Conservation (phyloP, 2,113 vertebrate species). For the Caloenas nicobarica region DNA sequence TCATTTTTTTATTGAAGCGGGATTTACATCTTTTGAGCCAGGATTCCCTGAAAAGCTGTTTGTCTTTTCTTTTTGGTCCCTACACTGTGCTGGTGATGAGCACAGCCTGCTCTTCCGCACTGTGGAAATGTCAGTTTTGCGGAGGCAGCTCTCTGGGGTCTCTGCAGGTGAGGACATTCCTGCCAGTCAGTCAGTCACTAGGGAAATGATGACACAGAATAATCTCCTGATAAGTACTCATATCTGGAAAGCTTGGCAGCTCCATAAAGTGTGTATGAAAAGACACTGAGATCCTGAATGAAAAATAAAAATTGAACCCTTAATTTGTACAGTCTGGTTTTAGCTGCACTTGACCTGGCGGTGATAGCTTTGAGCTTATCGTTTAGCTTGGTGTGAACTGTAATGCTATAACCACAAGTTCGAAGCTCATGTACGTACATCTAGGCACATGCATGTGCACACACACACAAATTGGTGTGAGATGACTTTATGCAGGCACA, state of each 20-base stretch:
- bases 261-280: not conserved
- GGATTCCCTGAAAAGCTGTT: not conserved
- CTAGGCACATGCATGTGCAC: not conserved
- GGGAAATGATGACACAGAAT: not conserved
- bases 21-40: not conserved
- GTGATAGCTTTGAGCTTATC: not conserved
- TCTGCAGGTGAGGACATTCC: not conserved
- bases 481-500: not conserved
- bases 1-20: not conserved
- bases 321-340: not conserved
- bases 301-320: not conserved
- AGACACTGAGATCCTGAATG: not conserved
- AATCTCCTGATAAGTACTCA: not conserved
- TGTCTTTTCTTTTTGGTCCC: not conserved
- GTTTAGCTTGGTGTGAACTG: not conserved
- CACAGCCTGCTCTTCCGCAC: not conserved
- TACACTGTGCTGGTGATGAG: not conserved
- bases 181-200: not conserved
- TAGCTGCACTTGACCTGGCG: not conserved
- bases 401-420: not conserved
- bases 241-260: not conserved
- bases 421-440: fast-evolving
- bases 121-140: not conserved
- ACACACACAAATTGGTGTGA: not conserved
- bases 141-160: not conserved